These are phyloP conservation scores for Eutrigla gurnardus DNA, from an alignment of 2,797 vertebrate genomes.

Conservation along the genomic window DNA sequence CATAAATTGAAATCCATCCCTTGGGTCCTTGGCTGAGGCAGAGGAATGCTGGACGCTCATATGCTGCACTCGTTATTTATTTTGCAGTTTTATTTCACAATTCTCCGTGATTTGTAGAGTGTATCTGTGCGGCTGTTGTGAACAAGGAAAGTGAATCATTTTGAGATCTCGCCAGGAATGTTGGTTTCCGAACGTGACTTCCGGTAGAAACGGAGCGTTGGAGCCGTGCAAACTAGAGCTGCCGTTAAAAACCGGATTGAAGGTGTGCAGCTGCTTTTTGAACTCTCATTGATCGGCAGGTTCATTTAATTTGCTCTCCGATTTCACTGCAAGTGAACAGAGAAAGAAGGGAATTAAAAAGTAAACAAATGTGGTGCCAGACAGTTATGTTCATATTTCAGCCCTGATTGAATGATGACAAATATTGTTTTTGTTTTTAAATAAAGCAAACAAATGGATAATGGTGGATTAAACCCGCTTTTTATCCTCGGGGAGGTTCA, in stretches of 20 bases:
- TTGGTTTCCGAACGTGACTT: slow-evolving; percentile 29
- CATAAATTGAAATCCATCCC: slow-evolving; percentile 60
- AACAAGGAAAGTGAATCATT: slow-evolving; percentile 34
- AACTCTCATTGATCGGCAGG: slow-evolving; percentile 2
- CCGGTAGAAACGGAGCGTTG: slow-evolving; percentile 43
- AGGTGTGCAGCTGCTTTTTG: slow-evolving; percentile 31
- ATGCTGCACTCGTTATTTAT: slow-evolving; percentile 60
- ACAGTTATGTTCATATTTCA: slow-evolving; percentile 1
- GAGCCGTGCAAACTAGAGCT: slow-evolving; percentile 68
- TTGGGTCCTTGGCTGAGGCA: slow-evolving; percentile 40
- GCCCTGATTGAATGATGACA: background rate
- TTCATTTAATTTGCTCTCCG: background rate
- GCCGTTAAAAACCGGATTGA: slow-evolving; percentile 53
- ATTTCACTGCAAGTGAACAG: background rate
- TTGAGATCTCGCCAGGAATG: slow-evolving; percentile 39
- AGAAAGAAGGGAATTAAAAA: background rate
- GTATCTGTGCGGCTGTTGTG: slow-evolving; percentile 41
- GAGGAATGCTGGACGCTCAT: slow-evolving; percentile 61
- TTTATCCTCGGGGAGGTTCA: background rate
- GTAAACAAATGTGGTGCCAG: background rate
- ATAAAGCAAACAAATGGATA: background rate
- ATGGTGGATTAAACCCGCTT: background rate
- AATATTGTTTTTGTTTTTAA: background rate
- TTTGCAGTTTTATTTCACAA: slow-evolving; percentile 30
- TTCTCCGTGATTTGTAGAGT: slow-evolving; percentile 11